Evolutionary conservation across 2,888 invertebrate species (phyloP), one percentile per base, ranked within the genome.

Genomic region (Pediacus dermestoides): DNA sequence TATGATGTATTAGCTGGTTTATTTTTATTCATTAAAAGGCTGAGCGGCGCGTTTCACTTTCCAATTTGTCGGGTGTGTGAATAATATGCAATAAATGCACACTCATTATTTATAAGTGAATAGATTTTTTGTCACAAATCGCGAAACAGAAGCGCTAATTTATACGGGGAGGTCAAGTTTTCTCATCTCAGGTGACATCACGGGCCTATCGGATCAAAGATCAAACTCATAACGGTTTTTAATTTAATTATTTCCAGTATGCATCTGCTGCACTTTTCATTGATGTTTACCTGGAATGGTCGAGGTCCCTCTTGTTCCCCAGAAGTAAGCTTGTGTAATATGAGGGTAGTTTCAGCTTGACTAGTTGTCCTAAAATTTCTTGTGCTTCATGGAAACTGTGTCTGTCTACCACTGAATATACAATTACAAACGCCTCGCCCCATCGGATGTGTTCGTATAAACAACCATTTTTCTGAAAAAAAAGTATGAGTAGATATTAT

Each of bases 371-470:
- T 50, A 87, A 67, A 13, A 85, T 74, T 53, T 82, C 82, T 23
- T 81, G 77, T 1, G 87, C 87, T 52, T 83, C 84, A 55, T 80
- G 71, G 67, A 88, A 88, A 53, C 85, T 85, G 37, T 79, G 76
- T 46, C 81, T 76, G 61, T 85, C 85, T 60, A 83, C 84, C 27
- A 88, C 85, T 27, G 85, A 85, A 70, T 88, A 88, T 31, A 88
- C 86, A 48, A 88, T 77, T 16, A 87, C 83, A 64, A 86, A 87
- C 1, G 87, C 86, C 60, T 88, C 88, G 15, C 87, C 87, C 87
- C 87, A 88, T 57, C 85, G 75, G 45, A 85, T 75, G 65, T 86
- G 85, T 57, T 85, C 85, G 52, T 82, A 81, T 34, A 85, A 68
- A 58, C 85, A 84, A 34, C 84, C 84, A 53, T 81, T 80, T 70